phyloP scores from a whole-genome alignment of 1,140 invertebrate species.

The Mylabris phalerata region DNA sequence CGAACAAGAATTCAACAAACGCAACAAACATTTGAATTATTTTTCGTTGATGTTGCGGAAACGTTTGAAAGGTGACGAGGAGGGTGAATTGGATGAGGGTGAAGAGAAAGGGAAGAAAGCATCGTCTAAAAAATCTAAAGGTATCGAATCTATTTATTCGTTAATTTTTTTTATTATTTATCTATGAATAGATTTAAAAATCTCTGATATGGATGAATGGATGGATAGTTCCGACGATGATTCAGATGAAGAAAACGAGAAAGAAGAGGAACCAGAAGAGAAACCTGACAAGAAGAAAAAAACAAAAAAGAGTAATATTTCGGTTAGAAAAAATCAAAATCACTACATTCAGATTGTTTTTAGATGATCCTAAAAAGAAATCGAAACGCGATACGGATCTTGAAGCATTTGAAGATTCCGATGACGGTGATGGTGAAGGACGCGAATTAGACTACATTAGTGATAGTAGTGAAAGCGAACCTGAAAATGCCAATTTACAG shows the following conservation, averaged over 20 bases:
- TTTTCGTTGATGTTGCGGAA: slow-evolving; percentile 81
- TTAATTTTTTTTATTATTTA: too few species aligned
- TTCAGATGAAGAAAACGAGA: slow-evolving; percentile 54
- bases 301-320: slow-evolving; percentile 18
- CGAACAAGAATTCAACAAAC: slow-evolving; percentile 89
- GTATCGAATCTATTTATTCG: too few species aligned
- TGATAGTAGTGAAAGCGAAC: slow-evolving; percentile 74
- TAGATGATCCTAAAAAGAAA: slow-evolving; percentile 47
- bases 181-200: slow-evolving; percentile 58
- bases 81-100: slow-evolving; percentile 68
- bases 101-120: slow-evolving; percentile 49
- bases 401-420: slow-evolving; percentile 90
- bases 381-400: slow-evolving; percentile 66
- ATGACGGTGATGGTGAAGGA: slow-evolving; percentile 94
- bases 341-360: slow-evolving; percentile 3
- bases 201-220: slow-evolving; percentile 93
- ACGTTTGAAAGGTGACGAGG: slow-evolving; percentile 62
- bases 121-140: slow-evolving; percentile 24
- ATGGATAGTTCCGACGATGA: slow-evolving; percentile 73
- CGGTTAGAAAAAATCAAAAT: neutral
- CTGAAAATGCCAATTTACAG: slow-evolving; percentile 52
- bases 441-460: slow-evolving; percentile 83
- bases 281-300: slow-evolving; percentile 59
- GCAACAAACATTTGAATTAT: slow-evolving; percentile 92
- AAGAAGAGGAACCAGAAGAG: slow-evolving; percentile 58